Percentiles rank a stretch among this genome's conserved stretches.
Conservation (phyloP, 2,888 invertebrate species). For the Cryptocheilus praepositus region DNA sequence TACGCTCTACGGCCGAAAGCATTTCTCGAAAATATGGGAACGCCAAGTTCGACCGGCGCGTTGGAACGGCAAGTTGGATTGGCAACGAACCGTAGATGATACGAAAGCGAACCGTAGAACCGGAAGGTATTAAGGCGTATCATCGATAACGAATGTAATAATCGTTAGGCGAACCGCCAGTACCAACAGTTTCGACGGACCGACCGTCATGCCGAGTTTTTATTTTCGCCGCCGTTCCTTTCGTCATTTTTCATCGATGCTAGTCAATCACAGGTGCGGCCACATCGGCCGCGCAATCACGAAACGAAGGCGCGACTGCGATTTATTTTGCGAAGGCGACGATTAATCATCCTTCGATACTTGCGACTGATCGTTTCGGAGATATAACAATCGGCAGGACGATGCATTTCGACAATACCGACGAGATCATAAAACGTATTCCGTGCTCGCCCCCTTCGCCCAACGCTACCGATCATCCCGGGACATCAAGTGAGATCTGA, state of each 20-base stretch:
- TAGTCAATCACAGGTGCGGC: slow-evolving; percentile 34
- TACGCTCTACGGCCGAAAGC: slow-evolving; percentile 40
- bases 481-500: too few relatives aligned
- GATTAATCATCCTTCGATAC: slow-evolving; percentile 21
- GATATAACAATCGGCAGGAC: too few relatives aligned
- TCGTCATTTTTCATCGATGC: slow-evolving; percentile 31
- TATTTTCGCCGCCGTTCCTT: neutral
- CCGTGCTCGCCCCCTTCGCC: too few relatives aligned
- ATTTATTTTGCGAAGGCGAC: slow-evolving; percentile 16
- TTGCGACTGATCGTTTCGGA: neutral
- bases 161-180: slow-evolving; percentile 3
- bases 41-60: too few relatives aligned
- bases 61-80: slow-evolving; percentile 29
- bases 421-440: too few relatives aligned
- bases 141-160: slow-evolving; percentile 4
- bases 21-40: slow-evolving; percentile 40
- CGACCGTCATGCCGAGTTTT: slow-evolving; percentile 19
- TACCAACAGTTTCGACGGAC: neutral
- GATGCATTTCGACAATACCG: too few relatives aligned
- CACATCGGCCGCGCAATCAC: slow-evolving; percentile 16
- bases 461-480: too few relatives aligned
- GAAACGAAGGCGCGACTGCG: slow-evolving; percentile 12
- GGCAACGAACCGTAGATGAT: neutral
- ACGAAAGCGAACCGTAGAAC: neutral
- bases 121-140: slow-evolving; percentile 8